Percentiles rank a stretch among this genome's conserved stretches.
Evolutionary conservation across 2,888 invertebrate genomes (phyloP).

Genomic region (Synergus japonicus): DNA sequence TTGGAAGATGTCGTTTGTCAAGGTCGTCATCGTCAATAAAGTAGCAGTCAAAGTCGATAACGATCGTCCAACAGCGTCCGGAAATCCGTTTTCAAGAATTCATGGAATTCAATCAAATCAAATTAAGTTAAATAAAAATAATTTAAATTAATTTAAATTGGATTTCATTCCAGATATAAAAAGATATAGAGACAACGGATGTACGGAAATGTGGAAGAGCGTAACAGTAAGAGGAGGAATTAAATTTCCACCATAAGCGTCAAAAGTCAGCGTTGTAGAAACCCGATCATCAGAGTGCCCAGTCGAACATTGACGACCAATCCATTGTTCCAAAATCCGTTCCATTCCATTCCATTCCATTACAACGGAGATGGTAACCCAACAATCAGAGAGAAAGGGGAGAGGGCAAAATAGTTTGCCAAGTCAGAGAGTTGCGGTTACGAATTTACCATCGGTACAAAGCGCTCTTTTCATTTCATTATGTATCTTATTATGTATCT

Average conservation of each 20-base stretch:
- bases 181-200: conserved; percentile 47
- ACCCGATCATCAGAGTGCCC: conserved; percentile 64
- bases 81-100: conserved; percentile 38
- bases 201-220: conserved; percentile 65
- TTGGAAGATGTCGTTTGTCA: conserved; percentile 22
- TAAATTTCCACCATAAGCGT: conserved; percentile 26
- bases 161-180: conserved; percentile 36
- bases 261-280: conserved; percentile 54
- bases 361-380: conserved; percentile 80
- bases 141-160: not conserved
- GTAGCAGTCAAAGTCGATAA: conserved; percentile 3
- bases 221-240: conserved; percentile 62
- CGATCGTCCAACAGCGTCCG: conserved; percentile 19
- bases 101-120: not conserved
- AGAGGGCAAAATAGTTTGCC: conserved; percentile 84
- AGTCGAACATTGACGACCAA: conserved; percentile 71
- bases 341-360: conserved; percentile 75
- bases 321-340: conserved; percentile 67
- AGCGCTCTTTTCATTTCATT: conserved; percentile 52
- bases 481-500: conserved; percentile 44
- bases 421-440: conserved; percentile 80
- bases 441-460: conserved; percentile 61
- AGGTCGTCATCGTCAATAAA: conserved; percentile 50
- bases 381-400: conserved; percentile 83
- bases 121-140: not conserved